These are phyloP conservation scores for Lepilemur ruficaudatus DNA, from an alignment of 2,797 vertebrate genomes.

Conservation along the genomic window DNA sequence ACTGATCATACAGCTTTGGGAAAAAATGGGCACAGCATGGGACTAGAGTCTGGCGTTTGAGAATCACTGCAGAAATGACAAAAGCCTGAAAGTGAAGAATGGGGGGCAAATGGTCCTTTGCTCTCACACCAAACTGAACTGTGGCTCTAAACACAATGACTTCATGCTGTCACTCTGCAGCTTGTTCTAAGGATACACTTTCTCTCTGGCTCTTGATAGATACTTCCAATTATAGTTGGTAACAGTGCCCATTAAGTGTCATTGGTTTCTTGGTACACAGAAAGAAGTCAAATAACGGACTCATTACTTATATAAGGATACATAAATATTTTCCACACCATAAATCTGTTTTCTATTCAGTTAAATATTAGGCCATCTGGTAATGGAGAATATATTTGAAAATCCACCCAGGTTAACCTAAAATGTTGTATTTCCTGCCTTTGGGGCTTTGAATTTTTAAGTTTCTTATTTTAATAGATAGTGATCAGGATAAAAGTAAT, in stretches of 20 bases:
- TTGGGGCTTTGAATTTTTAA: conserved; percentile 32
- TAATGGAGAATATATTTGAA: conserved; percentile 35
- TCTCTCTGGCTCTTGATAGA: neutral
- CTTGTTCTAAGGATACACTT: neutral
- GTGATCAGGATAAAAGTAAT: neutral
- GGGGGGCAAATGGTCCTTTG: neutral
- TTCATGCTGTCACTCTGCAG: neutral
- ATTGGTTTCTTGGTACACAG: neutral
- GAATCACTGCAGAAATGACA: neutral
- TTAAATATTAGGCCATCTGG: neutral
- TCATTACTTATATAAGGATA: neutral
- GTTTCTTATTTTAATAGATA: neutral
- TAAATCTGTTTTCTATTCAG: conserved; percentile 34
- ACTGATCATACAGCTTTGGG: neutral
- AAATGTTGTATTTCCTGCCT: conserved; percentile 29
- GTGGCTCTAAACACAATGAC: neutral
- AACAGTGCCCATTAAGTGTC: neutral
- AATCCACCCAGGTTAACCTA: neutral
- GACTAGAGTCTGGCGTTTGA: neutral
- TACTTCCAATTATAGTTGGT: neutral
- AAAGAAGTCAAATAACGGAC: neutral
- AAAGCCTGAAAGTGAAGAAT: neutral
- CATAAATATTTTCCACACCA: neutral
- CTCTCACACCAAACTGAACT: neutral
- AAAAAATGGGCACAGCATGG: neutral